Conservation (phyloP, 64 coral and sea anemone species). For the Stichodactyla helianthus region DNA sequence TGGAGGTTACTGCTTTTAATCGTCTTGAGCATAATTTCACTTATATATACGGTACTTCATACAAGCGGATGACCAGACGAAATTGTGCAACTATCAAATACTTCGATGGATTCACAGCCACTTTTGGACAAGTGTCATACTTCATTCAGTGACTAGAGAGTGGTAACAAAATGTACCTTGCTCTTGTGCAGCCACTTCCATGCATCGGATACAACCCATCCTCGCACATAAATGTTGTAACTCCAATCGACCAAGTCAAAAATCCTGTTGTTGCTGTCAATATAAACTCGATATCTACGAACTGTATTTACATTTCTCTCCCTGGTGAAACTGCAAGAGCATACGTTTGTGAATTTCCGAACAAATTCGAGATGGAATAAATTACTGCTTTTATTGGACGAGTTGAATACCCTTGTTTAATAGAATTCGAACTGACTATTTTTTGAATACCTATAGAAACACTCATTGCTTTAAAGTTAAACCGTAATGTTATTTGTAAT, state of each 20-base stretch:
- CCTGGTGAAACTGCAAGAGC: background rate
- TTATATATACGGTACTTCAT: slow-evolving; percentile 5
- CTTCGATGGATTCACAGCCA: background rate
- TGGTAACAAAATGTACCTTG: slow-evolving; percentile 12
- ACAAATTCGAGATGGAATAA: slow-evolving; percentile 33
- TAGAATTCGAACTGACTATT: too few relatives aligned
- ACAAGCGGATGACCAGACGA: slow-evolving; percentile 8
- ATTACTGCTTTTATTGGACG: background rate
- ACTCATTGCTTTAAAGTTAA: too few relatives aligned
- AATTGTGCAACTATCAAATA: slow-evolving; percentile 20
- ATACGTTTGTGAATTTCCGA: slow-evolving; percentile 51
- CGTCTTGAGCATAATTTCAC: background rate
- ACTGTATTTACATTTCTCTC: slow-evolving; percentile 34
- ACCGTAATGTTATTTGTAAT: too few relatives aligned
- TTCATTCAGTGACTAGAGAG: slow-evolving; percentile 6
- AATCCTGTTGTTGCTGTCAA: background rate
- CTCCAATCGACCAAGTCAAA: background rate
- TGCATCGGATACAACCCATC: slow-evolving; percentile 23
- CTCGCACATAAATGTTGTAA: slow-evolving; percentile 1
- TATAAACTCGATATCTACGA: slow-evolving; percentile 26
- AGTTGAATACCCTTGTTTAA: background rate
- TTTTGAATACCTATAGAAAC: too few relatives aligned
- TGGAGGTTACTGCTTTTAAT: slow-evolving; percentile 18
- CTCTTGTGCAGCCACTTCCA: slow-evolving; percentile 3
- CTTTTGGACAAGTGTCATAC: slow-evolving; percentile 42